Percentiles rank a stretch among this genome's conserved stretches.
Evolutionary conservation across 2,797 vertebrate species (phyloP).

Genomic region (Epinephelus malabaricus): DNA sequence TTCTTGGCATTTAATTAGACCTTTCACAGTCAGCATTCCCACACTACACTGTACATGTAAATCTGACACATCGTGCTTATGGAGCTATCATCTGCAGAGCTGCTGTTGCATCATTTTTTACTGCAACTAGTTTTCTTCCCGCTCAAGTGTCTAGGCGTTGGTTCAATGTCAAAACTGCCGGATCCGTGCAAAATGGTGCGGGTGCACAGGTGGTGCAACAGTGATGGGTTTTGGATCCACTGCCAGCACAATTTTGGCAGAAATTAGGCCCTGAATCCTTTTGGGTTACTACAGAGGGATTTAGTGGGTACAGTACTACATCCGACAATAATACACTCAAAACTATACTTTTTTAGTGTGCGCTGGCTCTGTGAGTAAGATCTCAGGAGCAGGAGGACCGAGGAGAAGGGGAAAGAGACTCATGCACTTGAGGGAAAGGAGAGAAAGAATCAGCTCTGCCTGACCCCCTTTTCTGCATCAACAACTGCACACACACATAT

Average conservation of each 20-base stretch:
- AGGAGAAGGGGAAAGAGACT: conserved; percentile 15
- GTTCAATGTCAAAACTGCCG: conserved; percentile 31
- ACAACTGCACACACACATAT: conserved; percentile 32
- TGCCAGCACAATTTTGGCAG: conserved; percentile 23
- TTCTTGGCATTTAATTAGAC: conserved; percentile 34
- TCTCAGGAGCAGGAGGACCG: conserved; percentile 23
- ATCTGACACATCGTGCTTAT: conserved; percentile 35
- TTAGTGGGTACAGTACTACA: conserved; percentile 13
- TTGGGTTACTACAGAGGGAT: conserved; percentile 2
- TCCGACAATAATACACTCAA: conserved; percentile 20
- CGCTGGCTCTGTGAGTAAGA: conserved; percentile 21
- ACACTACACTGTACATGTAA: conserved; percentile 12
- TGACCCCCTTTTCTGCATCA: conserved; percentile 46
- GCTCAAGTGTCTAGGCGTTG: conserved; percentile 7
- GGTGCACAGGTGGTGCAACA: conserved; percentile 38
- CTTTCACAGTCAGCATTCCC: conserved; percentile 1
- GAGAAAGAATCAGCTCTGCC: conserved; percentile 44
- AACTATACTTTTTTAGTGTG: conserved; percentile 1
- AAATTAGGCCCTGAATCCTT: conserved; percentile 22
- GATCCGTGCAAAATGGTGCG: conserved; percentile 10
- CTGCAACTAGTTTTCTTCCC: conserved; percentile 1
- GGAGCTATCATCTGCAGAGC: conserved; percentile 6
- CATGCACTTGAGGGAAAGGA: not conserved
- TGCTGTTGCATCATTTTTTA: conserved; percentile 35
- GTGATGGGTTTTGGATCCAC: conserved; percentile 36